Conservation (phyloP, 2,888 invertebrate species). For the Campopleginae sp. region DNA sequence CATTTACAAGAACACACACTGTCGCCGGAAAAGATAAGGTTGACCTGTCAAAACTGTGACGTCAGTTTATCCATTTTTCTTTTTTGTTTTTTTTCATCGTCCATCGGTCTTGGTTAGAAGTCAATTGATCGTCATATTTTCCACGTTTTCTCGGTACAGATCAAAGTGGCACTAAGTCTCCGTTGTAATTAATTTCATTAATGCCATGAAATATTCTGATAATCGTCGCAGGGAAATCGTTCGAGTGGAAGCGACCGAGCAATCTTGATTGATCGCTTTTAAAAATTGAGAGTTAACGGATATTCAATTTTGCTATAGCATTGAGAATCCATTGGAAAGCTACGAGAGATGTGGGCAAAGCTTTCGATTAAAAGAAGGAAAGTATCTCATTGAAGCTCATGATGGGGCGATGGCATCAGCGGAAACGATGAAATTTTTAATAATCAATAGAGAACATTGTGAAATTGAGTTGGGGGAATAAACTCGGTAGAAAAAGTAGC, state of each 20-base stretch:
- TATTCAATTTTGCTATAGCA: background rate
- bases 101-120: no score
- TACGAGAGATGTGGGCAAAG: background rate
- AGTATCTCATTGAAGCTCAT: background rate
- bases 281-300: background rate
- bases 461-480: slow-evolving; percentile 19
- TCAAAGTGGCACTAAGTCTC: no score
- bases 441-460: slow-evolving; percentile 18
- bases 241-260: background rate
- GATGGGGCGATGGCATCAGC: background rate
- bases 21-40: no score
- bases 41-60: no score
- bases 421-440: background rate
- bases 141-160: no score
- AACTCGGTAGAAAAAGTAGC: background rate
- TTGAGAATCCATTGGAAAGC: background rate
- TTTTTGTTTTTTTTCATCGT: no score
- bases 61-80: no score
- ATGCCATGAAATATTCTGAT: background rate
- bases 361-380: background rate
- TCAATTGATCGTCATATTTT: no score
- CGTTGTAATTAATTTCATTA: background rate
- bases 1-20: no score
- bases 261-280: background rate
- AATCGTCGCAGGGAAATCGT: background rate